Evolutionary conservation across 2,888 invertebrate species (phyloP), one percentile per base, ranked within the genome.

Genomic region (Tiliacea aurago): DNA sequence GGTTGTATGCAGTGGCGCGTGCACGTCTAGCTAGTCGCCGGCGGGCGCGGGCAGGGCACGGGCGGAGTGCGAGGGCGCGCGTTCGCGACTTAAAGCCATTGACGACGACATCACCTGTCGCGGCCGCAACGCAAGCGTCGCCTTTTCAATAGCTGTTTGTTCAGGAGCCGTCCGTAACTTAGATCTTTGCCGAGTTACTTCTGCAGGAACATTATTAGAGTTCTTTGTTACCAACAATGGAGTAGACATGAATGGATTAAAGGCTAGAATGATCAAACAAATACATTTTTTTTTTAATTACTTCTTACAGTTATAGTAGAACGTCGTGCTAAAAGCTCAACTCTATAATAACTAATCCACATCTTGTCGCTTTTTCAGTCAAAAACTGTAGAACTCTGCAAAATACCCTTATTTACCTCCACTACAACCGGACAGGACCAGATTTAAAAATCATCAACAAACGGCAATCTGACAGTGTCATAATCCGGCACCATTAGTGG

Each of bases 401-500:
- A 53, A 23, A 47, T 0, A 11, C 1, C 20, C 20, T 47, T 20
- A 6, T 47, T 23, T 28, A 61, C 47, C 15, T 20, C 5, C 10
- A 55, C 56, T 37, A 45, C 11, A 37, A 51, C 23, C 9, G 33
- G 45, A 56, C 49, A 37, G 63, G 33, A 43, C 5, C 33, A 45
- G 45, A 68, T 62, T 83, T 51, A 69, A 66, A 61, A 73, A 73
- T 62, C 53, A 75, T 66, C 53, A 76, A 59, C 55, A 56, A 66
- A 65, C 49, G 47, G n/a, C 33, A 63, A 75, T 80, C 63, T 66
- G 76, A 69, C 71, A 65, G 13, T 55, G 61, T 13, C 62, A 70
- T 84, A 81, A 81, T 64, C 73, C 67, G 45, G 28, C 47, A 70
- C 70, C 74, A 78, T 84, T 74, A 78, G 70, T 59, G 73, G 20